A percentile compares a stretch with the other conserved stretches of the same genome.
These are phyloP conservation scores for Tubiluchus corallicola DNA, from an alignment of 2,888 invertebrate species.

Conservation along the genomic window DNA sequence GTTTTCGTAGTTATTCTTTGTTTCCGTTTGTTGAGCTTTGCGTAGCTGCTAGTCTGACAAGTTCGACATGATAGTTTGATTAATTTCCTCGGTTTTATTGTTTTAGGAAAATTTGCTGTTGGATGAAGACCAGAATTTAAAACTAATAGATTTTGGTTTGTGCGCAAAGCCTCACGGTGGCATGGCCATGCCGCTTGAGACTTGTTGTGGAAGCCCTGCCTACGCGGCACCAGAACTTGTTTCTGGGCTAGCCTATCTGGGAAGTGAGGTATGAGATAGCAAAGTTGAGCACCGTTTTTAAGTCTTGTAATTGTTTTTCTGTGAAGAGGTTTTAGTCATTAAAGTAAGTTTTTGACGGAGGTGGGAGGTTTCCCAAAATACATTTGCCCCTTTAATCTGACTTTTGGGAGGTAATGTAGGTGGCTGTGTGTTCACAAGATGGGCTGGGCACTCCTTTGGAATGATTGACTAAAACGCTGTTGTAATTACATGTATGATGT, in stretches of 20 bases:
- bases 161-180: conserved; percentile 52
- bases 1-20: background rate
- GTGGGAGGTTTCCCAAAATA: no score
- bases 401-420: no score
- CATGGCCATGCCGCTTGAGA: conserved; percentile 40
- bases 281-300: no score
- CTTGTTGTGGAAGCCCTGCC: conserved; percentile 55
- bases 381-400: no score
- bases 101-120: conserved; percentile 54
- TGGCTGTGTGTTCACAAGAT: no score
- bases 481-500: no score
- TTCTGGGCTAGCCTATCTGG: conserved; percentile 31
- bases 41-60: no score
- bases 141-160: conserved; percentile 62
- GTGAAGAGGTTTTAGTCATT: background rate
- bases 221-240: conserved; percentile 51
- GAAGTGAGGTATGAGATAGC: conserved; percentile 29
- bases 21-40: no score
- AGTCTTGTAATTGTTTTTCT: background rate
- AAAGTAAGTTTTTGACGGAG: conserved; percentile 4
- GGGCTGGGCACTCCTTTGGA: no score
- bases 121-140: conserved; percentile 50
- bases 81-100: conserved; percentile 9
- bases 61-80: no score
- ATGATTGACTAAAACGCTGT: no score